Percentiles rank a stretch among this genome's conserved stretches.
Evolutionary conservation across 1,140 invertebrate genomes (phyloP).

Genomic region (Penaeus japonicus): DNA sequence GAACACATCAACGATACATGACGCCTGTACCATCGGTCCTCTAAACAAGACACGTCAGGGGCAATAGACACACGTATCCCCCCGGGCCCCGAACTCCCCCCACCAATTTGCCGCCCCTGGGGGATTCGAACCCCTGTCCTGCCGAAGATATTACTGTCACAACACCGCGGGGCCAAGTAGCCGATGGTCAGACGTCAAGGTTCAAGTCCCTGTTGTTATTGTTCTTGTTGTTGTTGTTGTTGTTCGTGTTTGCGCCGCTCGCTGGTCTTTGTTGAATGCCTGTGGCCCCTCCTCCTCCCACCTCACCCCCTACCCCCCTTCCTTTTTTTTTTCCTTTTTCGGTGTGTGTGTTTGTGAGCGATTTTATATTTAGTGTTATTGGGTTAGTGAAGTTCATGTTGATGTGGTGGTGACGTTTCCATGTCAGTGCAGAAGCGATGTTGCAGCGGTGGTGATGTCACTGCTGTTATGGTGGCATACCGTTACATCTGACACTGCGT

Average conservation of each 20-base stretch:
- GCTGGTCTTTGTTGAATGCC: not conserved
- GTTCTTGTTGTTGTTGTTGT: not conserved
- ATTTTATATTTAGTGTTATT: not conserved
- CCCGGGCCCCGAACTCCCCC: not conserved
- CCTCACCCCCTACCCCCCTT: too few species aligned
- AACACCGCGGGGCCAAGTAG: conserved; percentile 39
- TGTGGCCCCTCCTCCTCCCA: too few species aligned
- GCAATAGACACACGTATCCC: not conserved
- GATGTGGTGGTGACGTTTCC: not conserved
- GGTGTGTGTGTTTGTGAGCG: not conserved
- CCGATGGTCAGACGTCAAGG: conserved; percentile 11
- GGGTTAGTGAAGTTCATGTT: not conserved
- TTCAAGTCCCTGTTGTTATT: not conserved
- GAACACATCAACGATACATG: not conserved
- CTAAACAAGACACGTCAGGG: not conserved
- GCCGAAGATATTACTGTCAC: conserved; percentile 45
- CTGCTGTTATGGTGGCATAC: too few species aligned
- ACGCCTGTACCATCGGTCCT: not conserved
- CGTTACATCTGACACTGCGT: not conserved
- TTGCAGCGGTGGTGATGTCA: too few species aligned
- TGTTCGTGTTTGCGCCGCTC: not conserved
- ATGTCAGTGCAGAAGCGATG: too few species aligned
- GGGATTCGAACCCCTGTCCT: conserved; percentile 32
- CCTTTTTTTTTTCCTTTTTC: not conserved
- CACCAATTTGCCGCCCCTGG: conserved; percentile 36